Evolutionary conservation across 1,140 invertebrate genomes (phyloP), one percentile per base, ranked within the genome.

Genomic region (Argopecten irradians): DNA sequence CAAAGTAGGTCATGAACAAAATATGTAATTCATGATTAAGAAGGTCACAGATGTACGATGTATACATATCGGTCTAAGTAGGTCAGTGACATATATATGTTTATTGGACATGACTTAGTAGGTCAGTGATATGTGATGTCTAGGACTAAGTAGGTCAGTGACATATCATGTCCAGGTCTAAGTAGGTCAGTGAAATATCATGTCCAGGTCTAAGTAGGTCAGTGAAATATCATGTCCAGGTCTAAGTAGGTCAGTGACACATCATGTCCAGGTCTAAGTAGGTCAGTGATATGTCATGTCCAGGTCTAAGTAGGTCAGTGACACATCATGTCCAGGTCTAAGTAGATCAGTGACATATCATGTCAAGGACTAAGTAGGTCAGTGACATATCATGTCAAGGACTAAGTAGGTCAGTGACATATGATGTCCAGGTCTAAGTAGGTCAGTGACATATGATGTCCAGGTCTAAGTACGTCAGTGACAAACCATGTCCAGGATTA

Each of bases 131-230:
- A 28, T 90, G 89, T 55, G 89, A 91, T 83, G 35, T 32, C 83
- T 91, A 8, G 84, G n/a, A n/a, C 43, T 39, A 83, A 85, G 89
- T 91, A 89, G 84, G 88, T 71, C 82, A 28, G 19, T 22, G 19
- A n/a, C n/a, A n/a, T 90, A 22, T 22, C 35, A 0, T 33, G 46
- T 32, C 83, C 90, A 8, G 84, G n/a, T n/a, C 43, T 39, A 83
- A 85, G 89, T 91, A 89, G 84, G 88, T 71, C 82, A 28, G 19
- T 22, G 19, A n/a, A 11, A 19, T 86, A 55, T 82, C 43, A n/a
- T 46, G 22, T 3, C 9, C 43, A 11, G 13, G 43, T 11, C 14
- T 46, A 46, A 46, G 43, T 46, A 11, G 43, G 43, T 46, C 9
- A 46, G 13, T 19, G 43, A 46, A 19, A 19, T 46, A 46, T 8